These are phyloP conservation scores for Mastigias papua DNA, from an alignment of 30 jellyfish, hydroid and myxozoan species.

Conservation along the genomic window DNA sequence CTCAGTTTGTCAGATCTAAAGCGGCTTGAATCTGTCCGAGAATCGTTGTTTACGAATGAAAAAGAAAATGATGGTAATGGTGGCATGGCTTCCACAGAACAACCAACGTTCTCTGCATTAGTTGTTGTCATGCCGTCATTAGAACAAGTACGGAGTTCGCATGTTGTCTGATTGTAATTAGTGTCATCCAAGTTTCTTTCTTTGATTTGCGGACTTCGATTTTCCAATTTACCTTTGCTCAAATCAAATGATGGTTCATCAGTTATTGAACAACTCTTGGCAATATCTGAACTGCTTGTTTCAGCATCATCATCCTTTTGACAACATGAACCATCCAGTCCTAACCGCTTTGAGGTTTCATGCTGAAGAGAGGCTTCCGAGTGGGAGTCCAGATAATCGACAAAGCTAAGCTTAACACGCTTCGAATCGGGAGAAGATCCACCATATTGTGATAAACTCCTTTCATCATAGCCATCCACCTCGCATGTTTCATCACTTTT, in stretches of 20 bases:
- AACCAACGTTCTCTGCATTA: too few species aligned
- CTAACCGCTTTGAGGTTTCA: slow-evolving; percentile 45
- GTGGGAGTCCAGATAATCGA: slow-evolving; percentile 47
- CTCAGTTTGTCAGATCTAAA: neutral
- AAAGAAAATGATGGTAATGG: neutral
- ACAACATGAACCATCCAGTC: too few species aligned
- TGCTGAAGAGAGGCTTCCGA: slow-evolving; percentile 44
- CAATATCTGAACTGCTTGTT: too few species aligned
- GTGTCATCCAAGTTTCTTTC: too few species aligned
- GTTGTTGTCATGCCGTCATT: too few species aligned
- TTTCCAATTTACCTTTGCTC: too few species aligned
- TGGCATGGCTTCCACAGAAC: neutral
- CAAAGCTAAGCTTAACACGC: slow-evolving; percentile 36
- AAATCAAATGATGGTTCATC: too few species aligned
- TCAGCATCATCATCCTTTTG: too few species aligned
- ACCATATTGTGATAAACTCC: neutral
- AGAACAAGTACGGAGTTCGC: too few species aligned
- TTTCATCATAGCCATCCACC: neutral
- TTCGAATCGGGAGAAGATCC: slow-evolving; percentile 63
- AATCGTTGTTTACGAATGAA: neutral
- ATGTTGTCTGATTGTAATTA: too few species aligned
- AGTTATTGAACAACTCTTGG: too few species aligned
- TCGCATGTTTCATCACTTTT: neutral
- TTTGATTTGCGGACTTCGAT: too few species aligned
- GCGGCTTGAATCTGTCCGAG: neutral